Base-by-base conservation (phyloP, 2,797 vertebrate species). In the Harpagifer antarcticus region DNA sequence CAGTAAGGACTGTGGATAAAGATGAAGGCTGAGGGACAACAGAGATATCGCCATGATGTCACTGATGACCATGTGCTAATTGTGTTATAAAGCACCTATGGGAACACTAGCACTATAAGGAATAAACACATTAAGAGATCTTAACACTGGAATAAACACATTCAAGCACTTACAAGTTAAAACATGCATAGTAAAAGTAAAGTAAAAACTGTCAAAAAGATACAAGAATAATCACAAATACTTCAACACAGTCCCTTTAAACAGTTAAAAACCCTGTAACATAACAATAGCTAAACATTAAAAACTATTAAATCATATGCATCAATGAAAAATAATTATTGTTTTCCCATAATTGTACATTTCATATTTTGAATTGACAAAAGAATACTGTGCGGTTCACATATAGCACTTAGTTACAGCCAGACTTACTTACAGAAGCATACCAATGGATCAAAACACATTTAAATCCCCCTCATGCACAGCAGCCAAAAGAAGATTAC, bases 61-160 rank as follows among this genome's bases (percentile, higher is more conserved):
- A 60, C 72, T 74, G 81, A 81, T 59, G 74, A 62, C 61, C 76
- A 65, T 58, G 72, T 82, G 81, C 72, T 89, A 91, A 90, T 89
- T 89, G 83, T 78, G 81, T 75, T 74, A 60, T 17, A 42, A 61
- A 78, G 68, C 68, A 56, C 74, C 73, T 63, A 58, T 65, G 77
- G 78, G 75, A 84, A 54, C 23, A 11, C n/a, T 23, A 14, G 3
- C 42, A n/a, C 47, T 49, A 49, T 5, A 50, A 68, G 44, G 27
- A 63, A 72, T 19, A 45, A 12, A 71, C 12, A 49, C 7, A 7
- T 33, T 33, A 17, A 58, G 20, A 17, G 37, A 59, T 57, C 17
- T 15, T 23, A 27, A 14, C 50, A 44, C 5, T 19, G 27, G 67
- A 59, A 57, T 48, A 49, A 5, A 71, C 43, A 19, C 42, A 47